These are phyloP conservation scores for Oegoconia quadripuncta DNA, from an alignment of 2,888 invertebrate genomes.

Conservation along the genomic window DNA sequence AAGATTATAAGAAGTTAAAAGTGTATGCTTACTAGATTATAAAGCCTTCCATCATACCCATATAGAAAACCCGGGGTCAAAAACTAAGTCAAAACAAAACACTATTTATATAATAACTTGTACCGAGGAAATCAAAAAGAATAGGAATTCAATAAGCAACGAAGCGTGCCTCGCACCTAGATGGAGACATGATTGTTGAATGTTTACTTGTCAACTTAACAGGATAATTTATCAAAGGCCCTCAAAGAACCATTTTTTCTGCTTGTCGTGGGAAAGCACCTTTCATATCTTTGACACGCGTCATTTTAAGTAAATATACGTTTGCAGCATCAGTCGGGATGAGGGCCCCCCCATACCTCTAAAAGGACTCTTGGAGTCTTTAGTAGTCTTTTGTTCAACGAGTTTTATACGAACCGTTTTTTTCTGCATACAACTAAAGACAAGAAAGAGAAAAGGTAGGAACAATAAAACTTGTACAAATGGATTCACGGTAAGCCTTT, in stretches of 20 bases:
- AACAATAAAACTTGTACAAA: no score
- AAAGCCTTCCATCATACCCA: no score
- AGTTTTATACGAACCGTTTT: conserved; percentile 14
- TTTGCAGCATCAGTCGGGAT: conserved; percentile 32
- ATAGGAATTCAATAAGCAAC: conserved; percentile 33
- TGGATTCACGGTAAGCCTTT: no score
- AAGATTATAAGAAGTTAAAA: no score
- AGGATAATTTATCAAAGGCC: conserved; percentile 69
- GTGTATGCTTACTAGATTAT: no score
- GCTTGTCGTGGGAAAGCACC: conserved; percentile 37
- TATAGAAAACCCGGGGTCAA: no score
- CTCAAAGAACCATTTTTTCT: conserved; percentile 57
- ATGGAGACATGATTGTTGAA: conserved; percentile 20
- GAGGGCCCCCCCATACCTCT: conserved; percentile 27
- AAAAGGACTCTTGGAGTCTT: conserved; percentile 29
- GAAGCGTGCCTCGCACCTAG: conserved; percentile 11
- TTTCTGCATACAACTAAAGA: not conserved
- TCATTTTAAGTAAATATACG: conserved; percentile 58
- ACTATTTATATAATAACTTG: conserved; percentile 35
- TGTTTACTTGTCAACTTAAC: conserved; percentile 54
- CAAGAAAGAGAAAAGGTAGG: not conserved
- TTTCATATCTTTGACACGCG: conserved; percentile 60
- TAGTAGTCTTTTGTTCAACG: conserved; percentile 14
- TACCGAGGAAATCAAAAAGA: conserved; percentile 32
- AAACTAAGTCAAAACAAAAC: no score